Evolutionary conservation across 2,797 vertebrate genomes (phyloP).

Genomic region (Diglossa cyanea): DNA sequence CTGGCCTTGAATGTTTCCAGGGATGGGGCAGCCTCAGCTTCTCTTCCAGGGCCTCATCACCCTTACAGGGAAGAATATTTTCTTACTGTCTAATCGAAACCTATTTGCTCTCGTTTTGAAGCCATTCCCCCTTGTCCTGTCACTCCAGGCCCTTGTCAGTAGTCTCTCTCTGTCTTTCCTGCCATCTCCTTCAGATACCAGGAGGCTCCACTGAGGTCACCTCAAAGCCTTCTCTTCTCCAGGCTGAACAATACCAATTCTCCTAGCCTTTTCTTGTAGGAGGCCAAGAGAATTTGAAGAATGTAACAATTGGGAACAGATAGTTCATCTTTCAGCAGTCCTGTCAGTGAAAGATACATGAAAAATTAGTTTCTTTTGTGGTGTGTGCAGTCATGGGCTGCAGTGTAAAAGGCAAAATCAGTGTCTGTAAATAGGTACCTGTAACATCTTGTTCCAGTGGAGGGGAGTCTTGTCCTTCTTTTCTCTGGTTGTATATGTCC

Average conservation of each 20-base stretch:
- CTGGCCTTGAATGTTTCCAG: neutral
- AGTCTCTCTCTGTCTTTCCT: neutral
- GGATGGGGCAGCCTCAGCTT: neutral
- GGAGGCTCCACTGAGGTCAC: neutral
- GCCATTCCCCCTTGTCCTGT: neutral
- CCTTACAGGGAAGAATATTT: neutral
- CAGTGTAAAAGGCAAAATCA: neutral
- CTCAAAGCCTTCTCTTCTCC: neutral
- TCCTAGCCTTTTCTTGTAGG: neutral
- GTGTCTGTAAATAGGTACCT: neutral
- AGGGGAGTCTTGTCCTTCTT: neutral
- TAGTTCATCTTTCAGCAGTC: neutral
- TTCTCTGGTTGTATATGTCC: neutral
- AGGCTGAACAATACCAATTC: neutral
- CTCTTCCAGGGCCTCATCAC: neutral
- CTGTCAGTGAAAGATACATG: neutral
- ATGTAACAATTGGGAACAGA: neutral
- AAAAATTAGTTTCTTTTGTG: neutral
- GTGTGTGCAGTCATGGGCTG: accelerated
- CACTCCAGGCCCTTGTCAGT: neutral
- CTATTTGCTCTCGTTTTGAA: neutral
- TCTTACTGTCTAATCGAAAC: neutral
- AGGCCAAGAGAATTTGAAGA: neutral
- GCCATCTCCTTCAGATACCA: neutral
- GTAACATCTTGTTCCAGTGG: neutral